Conservation (phyloP, 2,797 vertebrate genomes). For the Octomys mimax region DNA sequence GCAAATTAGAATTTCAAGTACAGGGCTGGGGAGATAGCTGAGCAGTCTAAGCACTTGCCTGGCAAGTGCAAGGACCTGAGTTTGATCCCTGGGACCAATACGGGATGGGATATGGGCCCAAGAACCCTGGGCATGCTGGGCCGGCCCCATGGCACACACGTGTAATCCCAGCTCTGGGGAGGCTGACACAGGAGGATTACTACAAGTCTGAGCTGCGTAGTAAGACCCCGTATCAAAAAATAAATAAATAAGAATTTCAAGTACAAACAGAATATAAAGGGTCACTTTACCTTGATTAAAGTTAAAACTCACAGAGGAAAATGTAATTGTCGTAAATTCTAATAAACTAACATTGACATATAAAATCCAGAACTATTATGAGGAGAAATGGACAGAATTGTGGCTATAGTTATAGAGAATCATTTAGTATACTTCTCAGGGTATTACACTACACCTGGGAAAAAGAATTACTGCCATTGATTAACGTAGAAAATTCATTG, state of each 20-base stretch:
- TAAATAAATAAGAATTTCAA: neutral
- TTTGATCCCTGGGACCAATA: no score
- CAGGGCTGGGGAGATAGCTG: neutral
- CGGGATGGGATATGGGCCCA: no score
- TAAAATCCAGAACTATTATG: conserved; percentile 12
- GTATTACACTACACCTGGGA: neutral
- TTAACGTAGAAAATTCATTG: conserved; percentile 4
- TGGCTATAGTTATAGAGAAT: neutral
- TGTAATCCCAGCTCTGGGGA: no score
- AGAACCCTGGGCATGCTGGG: no score
- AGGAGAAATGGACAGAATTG: neutral
- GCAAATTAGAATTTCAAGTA: neutral
- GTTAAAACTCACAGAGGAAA: neutral
- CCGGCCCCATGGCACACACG: no score
- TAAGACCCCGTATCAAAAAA: no score
- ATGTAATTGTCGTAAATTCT: neutral
- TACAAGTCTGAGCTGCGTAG: no score
- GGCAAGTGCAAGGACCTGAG: no score
- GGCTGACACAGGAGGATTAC: no score
- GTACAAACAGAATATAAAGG: neutral
- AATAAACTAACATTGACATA: neutral
- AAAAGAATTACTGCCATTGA: neutral
- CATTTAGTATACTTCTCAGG: neutral
- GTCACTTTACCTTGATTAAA: neutral
- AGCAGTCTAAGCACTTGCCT: no score